These are phyloP conservation scores for Orchestes rusci DNA, from an alignment of 2,888 invertebrate species.

Conservation along the genomic window DNA sequence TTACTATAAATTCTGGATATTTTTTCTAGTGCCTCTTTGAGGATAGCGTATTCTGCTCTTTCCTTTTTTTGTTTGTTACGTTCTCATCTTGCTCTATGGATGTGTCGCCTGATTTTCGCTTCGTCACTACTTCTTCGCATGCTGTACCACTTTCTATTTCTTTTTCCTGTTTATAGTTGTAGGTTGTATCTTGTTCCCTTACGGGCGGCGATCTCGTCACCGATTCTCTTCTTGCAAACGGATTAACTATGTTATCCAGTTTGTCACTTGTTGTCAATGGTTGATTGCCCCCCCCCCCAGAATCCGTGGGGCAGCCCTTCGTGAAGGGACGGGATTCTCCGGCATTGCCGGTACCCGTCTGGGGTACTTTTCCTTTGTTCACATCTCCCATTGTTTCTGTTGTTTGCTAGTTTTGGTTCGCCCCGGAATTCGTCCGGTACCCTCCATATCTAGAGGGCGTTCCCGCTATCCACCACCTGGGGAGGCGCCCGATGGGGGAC, in stretches of 20 bases:
- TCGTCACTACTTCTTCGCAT: not conserved
- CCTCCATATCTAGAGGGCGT: no score
- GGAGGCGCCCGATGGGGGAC: no score
- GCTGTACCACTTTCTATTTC: not conserved
- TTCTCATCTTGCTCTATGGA: not conserved
- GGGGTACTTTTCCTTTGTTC: not conserved
- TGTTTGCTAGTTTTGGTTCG: no score
- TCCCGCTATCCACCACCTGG: no score
- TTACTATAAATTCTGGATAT: not conserved
- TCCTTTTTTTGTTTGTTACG: not conserved
- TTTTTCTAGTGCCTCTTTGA: not conserved
- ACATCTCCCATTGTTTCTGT: no score
- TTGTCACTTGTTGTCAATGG: no score
- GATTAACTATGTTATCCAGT: no score
- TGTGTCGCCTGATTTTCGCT: not conserved
- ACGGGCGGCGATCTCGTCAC: not conserved
- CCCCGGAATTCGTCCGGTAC: no score
- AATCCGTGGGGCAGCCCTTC: not conserved
- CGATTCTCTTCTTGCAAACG: not conserved
- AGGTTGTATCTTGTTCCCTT: not conserved
- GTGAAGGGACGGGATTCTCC: not conserved
- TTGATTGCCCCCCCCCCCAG: not conserved
- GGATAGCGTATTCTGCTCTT: not conserved
- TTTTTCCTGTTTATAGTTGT: not conserved
- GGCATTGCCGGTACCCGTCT: not conserved